Percentiles rank a stretch among this genome's conserved stretches.
Conservation (phyloP, 2,888 invertebrate species). For the Charanyca ferruginea region DNA sequence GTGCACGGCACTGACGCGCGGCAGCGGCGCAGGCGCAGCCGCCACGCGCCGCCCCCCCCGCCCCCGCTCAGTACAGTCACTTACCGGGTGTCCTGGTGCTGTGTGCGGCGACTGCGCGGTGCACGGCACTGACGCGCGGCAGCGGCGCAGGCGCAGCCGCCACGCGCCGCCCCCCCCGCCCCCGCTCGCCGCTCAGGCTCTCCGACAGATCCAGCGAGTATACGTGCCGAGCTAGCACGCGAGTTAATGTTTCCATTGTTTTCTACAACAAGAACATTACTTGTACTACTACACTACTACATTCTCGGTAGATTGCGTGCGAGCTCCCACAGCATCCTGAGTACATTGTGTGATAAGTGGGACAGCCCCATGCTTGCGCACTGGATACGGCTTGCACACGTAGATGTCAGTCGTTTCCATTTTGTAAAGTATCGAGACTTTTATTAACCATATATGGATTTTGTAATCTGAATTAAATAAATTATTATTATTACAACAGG, state of each 20-base stretch:
- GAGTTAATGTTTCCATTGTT: constrained; percentile 98
- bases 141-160: constrained; percentile 69
- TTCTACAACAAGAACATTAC: constrained; percentile 92
- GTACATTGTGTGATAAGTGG: too few relatives aligned
- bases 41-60: constrained; percentile 62
- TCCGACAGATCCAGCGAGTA: constrained; percentile 98
- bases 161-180: constrained; percentile 63
- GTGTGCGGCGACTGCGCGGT: constrained; percentile 57
- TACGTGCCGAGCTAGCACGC: constrained; percentile 98
- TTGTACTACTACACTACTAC: too few relatives aligned
- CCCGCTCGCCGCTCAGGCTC: constrained; percentile 93
- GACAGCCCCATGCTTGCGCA: too few relatives aligned
- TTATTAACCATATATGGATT: too few relatives aligned
- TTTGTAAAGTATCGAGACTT: too few relatives aligned
- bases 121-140: constrained; percentile 71
- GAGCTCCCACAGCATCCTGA: too few relatives aligned
- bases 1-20: constrained; percentile 71
- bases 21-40: constrained; percentile 69
- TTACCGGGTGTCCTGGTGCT: constrained; percentile 73
- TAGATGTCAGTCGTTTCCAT: too few relatives aligned
- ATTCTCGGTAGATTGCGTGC: too few relatives aligned
- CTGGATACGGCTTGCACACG: too few relatives aligned
- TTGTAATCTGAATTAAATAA: too few relatives aligned
- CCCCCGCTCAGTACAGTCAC: constrained; percentile 28
- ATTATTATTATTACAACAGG: too few relatives aligned